A percentile compares a stretch with the other conserved stretches of the same genome.
These are phyloP conservation scores for Nomada lathburiana DNA, from an alignment of 2,888 invertebrate genomes.

Conservation along the genomic window DNA sequence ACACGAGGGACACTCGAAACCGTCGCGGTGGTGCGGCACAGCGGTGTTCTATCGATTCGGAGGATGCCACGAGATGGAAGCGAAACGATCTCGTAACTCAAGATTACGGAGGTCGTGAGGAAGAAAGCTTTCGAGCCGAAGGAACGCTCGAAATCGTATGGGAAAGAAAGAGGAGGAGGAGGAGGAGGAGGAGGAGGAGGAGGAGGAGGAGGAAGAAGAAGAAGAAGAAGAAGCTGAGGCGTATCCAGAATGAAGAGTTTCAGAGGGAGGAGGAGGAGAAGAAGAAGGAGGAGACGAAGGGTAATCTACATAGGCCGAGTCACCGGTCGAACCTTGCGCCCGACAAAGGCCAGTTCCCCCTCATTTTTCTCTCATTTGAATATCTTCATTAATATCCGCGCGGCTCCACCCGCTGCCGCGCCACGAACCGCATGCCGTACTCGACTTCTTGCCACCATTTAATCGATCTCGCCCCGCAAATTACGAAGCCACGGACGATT, in stretches of 20 bases:
- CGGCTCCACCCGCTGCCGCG: slow-evolving; percentile 63
- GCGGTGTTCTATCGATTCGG: slow-evolving; percentile 3
- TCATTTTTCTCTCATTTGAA: slow-evolving; percentile 83
- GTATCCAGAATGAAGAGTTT: slow-evolving; percentile 69
- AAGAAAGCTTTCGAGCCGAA: neutral
- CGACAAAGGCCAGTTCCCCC: slow-evolving; percentile 84
- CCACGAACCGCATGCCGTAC: slow-evolving; percentile 77
- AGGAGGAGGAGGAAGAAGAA: slow-evolving; percentile 53
- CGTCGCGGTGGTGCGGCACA: neutral
- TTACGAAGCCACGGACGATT: slow-evolving; percentile 63
- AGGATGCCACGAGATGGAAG: neutral
- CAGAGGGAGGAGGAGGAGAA: slow-evolving; percentile 49
- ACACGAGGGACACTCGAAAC: neutral
- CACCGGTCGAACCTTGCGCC: slow-evolving; percentile 82
- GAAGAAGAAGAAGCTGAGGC: slow-evolving; percentile 54
- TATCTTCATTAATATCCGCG: slow-evolving; percentile 83
- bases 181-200: slow-evolving; percentile 27
- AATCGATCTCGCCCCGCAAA: slow-evolving; percentile 79
- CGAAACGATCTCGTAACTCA: neutral
- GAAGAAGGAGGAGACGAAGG: slow-evolving; percentile 58
- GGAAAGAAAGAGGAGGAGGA: neutral
- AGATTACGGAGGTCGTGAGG: neutral
- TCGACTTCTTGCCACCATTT: slow-evolving; percentile 81
- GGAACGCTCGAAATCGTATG: slow-evolving; percentile 7
- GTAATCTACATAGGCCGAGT: slow-evolving; percentile 82